These are phyloP conservation scores for Steatocranus sp. DNA, from an alignment of 2,797 vertebrate species.

Conservation along the genomic window DNA sequence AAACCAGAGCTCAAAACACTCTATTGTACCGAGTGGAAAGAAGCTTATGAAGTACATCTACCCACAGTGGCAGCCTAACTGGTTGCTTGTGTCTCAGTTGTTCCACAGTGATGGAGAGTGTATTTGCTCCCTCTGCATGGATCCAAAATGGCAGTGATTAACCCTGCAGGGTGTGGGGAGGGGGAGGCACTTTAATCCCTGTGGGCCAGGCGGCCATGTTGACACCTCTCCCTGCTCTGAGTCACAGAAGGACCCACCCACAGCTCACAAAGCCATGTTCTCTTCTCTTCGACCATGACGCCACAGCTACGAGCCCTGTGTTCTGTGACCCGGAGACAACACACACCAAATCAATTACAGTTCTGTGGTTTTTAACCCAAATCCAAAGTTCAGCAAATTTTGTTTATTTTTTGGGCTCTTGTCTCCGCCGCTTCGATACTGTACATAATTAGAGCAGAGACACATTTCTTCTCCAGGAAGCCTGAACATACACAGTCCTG, in stretches of 20 bases:
- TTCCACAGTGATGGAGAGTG: constrained; percentile 67
- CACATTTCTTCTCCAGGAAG: constrained; percentile 7
- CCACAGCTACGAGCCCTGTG: constrained; percentile 63
- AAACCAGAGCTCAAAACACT: constrained; percentile 23
- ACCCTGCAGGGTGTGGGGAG: constrained; percentile 53
- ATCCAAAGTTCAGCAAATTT: constrained; percentile 68
- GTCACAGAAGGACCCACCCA: constrained; percentile 72
- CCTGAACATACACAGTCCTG: not conserved
- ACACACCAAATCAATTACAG: constrained; percentile 75
- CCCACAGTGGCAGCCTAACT: constrained; percentile 35
- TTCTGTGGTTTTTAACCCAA: constrained; percentile 71
- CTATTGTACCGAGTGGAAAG: constrained; percentile 50
- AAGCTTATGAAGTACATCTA: constrained; percentile 34
- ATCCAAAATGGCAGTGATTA: constrained; percentile 73
- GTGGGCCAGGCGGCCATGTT: constrained; percentile 48
- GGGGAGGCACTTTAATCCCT: constrained; percentile 51
- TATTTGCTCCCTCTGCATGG: constrained; percentile 50
- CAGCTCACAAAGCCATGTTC: constrained; percentile 66
- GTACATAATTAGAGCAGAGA: constrained; percentile 64
- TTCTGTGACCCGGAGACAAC: constrained; percentile 69
- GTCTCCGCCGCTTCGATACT: constrained; percentile 69
- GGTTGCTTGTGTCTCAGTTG: constrained; percentile 61
- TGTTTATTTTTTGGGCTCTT: constrained; percentile 73
- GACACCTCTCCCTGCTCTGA: constrained; percentile 69
- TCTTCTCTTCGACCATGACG: constrained; percentile 71